These are phyloP conservation scores for Drosophila basisetae DNA, from an alignment of 2,888 invertebrate species.

Conservation along the genomic window DNA sequence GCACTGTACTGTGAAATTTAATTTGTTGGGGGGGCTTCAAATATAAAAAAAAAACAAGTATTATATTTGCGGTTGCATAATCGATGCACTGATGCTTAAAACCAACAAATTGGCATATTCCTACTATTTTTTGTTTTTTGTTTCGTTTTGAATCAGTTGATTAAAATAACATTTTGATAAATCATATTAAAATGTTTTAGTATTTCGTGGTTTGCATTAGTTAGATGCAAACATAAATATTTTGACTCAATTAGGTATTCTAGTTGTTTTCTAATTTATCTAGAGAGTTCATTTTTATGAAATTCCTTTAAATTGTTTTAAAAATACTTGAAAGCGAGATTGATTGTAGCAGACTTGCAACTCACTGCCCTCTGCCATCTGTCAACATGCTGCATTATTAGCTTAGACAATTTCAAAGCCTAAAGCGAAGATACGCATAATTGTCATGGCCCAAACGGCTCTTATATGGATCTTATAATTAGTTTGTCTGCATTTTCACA, in stretches of 20 bases:
- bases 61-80: conserved; percentile 8
- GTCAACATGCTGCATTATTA: conserved; percentile 7
- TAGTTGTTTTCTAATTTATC: not conserved
- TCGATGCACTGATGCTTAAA: not conserved
- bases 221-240: not conserved
- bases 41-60: conserved; percentile 1
- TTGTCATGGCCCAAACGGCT: conserved; percentile 12
- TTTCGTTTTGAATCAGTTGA: not conserved
- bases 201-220: not conserved
- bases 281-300: not conserved
- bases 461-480: conserved; percentile 38
- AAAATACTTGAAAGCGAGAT: not conserved
- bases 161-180: conserved; percentile 3
- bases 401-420: conserved; percentile 28
- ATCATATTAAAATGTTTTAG: not conserved
- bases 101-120: not conserved
- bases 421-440: conserved; percentile 23
- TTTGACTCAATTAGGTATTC: not conserved
- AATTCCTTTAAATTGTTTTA: not conserved
- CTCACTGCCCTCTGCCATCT: not conserved
- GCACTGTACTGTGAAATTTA: conserved; percentile 56
- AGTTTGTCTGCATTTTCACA: conserved; percentile 52
- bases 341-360: conserved; percentile 21
- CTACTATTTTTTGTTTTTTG: not conserved
- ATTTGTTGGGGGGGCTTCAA: conserved; percentile 28